These are phyloP conservation scores for Emydocephalus ijimae DNA, from an alignment of 2,113 vertebrate species.

Conservation along the genomic window DNA sequence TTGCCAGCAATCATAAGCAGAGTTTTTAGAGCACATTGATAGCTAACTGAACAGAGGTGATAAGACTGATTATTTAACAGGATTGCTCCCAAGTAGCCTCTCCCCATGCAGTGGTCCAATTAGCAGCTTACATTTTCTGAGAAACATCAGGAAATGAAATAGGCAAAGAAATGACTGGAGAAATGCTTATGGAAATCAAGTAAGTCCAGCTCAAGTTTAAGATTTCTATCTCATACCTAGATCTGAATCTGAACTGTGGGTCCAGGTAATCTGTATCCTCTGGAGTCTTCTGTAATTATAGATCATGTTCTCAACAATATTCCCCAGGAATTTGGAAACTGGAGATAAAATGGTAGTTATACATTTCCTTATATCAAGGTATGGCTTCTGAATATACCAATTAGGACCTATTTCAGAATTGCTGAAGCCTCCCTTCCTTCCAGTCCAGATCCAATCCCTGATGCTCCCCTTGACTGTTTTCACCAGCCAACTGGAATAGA, in stretches of 20 bases:
- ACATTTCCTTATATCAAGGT: not conserved
- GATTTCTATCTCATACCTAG: not conserved
- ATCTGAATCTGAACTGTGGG: not conserved
- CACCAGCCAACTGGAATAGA: not conserved
- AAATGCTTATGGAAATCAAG: not conserved
- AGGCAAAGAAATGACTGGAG: not conserved
- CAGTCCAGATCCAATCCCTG: not conserved
- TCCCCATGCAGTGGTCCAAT: not conserved
- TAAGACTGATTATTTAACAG: not conserved
- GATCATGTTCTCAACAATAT: not conserved
- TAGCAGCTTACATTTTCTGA: not conserved
- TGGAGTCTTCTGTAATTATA: not conserved
- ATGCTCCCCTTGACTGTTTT: not conserved
- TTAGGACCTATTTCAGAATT: not conserved
- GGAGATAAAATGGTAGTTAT: not conserved
- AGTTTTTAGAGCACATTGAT: too few species aligned
- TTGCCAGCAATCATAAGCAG: too few species aligned
- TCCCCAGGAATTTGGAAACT: not conserved
- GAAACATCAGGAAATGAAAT: not conserved
- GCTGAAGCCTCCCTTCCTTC: not conserved
- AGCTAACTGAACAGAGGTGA: too few species aligned
- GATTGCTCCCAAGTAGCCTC: not conserved
- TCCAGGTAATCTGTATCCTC: not conserved
- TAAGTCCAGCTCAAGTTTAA: not conserved
- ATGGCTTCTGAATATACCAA: not conserved